phyloP scores from a whole-genome alignment of 2,113 vertebrate genomes.

The Coptodon bakossiorum region DNA sequence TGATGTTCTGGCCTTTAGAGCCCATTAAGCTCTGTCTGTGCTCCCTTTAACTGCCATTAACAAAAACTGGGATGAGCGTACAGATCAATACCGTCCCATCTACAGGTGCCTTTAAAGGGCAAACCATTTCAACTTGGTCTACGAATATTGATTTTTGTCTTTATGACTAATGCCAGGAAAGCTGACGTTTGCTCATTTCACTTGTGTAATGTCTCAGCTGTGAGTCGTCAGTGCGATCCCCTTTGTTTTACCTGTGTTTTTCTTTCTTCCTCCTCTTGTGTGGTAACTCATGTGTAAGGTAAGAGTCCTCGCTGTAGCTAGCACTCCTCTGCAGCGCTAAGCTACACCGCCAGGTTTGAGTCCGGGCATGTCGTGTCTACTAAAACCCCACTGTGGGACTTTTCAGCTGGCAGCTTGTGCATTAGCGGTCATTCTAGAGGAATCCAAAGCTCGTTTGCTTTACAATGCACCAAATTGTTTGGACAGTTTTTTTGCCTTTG shows the following conservation, averaged over 20 bases:
- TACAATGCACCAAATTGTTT: accelerated
- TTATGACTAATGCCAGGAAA: neutral
- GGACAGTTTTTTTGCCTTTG: neutral
- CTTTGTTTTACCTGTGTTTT: conserved; percentile 16
- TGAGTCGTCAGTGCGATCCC: neutral
- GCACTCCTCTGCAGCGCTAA: neutral
- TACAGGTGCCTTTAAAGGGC: neutral
- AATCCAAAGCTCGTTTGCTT: neutral
- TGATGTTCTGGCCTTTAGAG: neutral
- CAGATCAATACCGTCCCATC: neutral
- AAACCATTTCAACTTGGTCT: neutral
- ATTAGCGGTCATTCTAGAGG: neutral
- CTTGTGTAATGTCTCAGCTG: neutral
- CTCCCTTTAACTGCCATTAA: neutral
- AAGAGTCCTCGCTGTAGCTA: neutral
- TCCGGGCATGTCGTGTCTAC: neutral
- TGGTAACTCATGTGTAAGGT: conserved; percentile 38
- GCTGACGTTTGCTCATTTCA: neutral
- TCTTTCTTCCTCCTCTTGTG: neutral
- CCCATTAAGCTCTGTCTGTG: neutral
- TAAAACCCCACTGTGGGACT: neutral
- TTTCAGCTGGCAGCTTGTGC: neutral
- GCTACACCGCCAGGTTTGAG: neutral
- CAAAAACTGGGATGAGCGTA: neutral
- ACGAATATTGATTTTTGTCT: neutral